These are phyloP conservation scores for Xiphophorus couchianus DNA, from an alignment of 2,113 vertebrate genomes.

Conservation along the genomic window DNA sequence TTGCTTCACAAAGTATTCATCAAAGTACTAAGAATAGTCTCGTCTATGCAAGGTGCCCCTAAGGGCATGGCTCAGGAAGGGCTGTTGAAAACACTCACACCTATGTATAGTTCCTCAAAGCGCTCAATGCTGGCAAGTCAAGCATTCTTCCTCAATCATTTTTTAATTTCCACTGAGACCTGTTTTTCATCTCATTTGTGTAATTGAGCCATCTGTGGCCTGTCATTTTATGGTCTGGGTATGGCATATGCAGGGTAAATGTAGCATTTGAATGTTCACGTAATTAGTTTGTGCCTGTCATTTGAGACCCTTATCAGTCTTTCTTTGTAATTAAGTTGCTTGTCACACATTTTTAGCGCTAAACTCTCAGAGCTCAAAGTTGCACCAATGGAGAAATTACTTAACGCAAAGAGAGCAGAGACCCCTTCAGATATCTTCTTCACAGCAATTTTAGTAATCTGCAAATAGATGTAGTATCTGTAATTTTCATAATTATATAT, in stretches of 20 bases:
- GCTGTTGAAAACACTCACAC: slow-evolving; percentile 53
- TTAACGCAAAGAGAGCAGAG: slow-evolving; percentile 3
- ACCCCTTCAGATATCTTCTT: slow-evolving; percentile 3
- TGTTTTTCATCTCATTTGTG: slow-evolving; percentile 40
- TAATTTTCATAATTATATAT: not conserved
- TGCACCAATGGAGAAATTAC: not conserved
- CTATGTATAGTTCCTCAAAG: slow-evolving; percentile 9
- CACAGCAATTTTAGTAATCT: not conserved
- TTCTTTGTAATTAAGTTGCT: slow-evolving; percentile 45
- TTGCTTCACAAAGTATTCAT: slow-evolving; percentile 8
- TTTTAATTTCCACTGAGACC: slow-evolving; percentile 47
- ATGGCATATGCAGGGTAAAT: slow-evolving; percentile 37
- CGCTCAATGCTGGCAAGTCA: slow-evolving; percentile 1
- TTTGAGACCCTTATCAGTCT: slow-evolving; percentile 48
- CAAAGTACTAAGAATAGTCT: slow-evolving; percentile 41
- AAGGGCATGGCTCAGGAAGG: slow-evolving; percentile 12
- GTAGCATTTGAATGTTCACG: slow-evolving; percentile 46
- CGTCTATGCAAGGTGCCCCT: slow-evolving; percentile 24
- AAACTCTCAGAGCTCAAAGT: slow-evolving; percentile 14
- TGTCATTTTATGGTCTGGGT: slow-evolving; percentile 39
- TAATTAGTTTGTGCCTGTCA: slow-evolving; percentile 58
- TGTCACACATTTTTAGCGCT: slow-evolving; percentile 37
- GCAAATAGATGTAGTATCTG: not conserved
- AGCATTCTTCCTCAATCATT: not conserved
- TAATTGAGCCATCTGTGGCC: slow-evolving; percentile 46